These are phyloP conservation scores for Meleagris gallopavo DNA, from an alignment of 2,113 vertebrate species.

Conservation along the genomic window DNA sequence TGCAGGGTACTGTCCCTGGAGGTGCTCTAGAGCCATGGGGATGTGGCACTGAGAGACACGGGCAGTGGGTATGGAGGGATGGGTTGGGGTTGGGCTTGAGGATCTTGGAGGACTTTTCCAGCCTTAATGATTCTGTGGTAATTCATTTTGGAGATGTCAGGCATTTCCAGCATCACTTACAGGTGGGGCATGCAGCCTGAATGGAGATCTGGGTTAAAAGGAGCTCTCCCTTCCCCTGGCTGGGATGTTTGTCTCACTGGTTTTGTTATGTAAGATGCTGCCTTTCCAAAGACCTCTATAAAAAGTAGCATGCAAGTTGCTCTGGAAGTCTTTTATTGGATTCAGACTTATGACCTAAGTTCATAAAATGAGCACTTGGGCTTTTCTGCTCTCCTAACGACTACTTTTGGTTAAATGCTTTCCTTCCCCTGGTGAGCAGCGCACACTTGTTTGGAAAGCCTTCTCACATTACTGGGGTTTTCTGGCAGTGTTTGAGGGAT, in stretches of 20 bases:
- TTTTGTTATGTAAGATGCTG: fast-evolving
- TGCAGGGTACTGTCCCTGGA: too few relatives aligned
- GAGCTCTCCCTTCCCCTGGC: background rate
- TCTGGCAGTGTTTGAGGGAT: background rate
- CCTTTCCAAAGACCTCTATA: background rate
- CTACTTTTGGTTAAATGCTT: background rate
- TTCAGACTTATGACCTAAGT: background rate
- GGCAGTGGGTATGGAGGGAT: too few relatives aligned
- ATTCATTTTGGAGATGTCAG: background rate
- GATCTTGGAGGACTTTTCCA: too few relatives aligned
- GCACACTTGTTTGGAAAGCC: background rate
- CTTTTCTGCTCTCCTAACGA: background rate
- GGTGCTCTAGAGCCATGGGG: too few relatives aligned
- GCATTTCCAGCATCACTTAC: background rate
- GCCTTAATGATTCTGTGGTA: background rate
- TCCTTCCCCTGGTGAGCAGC: background rate
- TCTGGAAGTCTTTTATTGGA: background rate
- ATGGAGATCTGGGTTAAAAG: background rate
- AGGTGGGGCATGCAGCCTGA: background rate
- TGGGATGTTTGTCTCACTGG: background rate
- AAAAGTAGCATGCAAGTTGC: background rate
- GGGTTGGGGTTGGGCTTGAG: too few relatives aligned
- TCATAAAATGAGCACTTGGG: background rate
- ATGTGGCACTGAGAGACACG: too few relatives aligned
- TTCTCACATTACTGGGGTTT: background rate